Percentiles rank a stretch among this genome's conserved stretches.
Evolutionary conservation across 23 tunicate species (phyloP).

Genomic region (Clavelina lepadiformis): DNA sequence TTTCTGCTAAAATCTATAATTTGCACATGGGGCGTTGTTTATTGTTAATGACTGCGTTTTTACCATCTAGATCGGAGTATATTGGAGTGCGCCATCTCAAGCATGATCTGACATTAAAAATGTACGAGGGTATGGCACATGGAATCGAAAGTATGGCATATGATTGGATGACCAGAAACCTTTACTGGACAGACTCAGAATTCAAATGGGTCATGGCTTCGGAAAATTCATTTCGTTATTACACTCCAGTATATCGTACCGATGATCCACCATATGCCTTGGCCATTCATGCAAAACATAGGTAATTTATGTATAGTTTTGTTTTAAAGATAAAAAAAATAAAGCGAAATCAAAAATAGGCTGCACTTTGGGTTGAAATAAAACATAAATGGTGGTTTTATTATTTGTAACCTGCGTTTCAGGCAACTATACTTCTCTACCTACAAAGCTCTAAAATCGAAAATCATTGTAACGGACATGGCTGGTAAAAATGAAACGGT

Average conservation of each 20-base stretch:
- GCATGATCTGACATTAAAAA: constrained; percentile 3
- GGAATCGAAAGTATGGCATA: constrained; percentile 74
- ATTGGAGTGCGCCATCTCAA: constrained; percentile 29
- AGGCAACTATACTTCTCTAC: constrained; percentile 54
- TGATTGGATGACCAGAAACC: constrained; percentile 71
- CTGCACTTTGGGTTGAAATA: too few relatives aligned
- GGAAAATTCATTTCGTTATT: constrained; percentile 27
- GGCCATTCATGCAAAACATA: constrained; percentile 67
- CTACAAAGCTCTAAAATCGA: constrained; percentile 24
- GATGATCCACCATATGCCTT: constrained; percentile 58
- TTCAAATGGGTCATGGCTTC: constrained; percentile 90
- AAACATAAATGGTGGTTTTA: too few relatives aligned
- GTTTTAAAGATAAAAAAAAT: neutral
- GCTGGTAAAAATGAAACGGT: constrained; percentile 48
- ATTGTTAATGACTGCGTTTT: too few relatives aligned
- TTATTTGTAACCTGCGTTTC: too few relatives aligned
- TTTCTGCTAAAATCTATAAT: too few relatives aligned
- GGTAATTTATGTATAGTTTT: constrained; percentile 22
- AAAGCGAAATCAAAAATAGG: neutral
- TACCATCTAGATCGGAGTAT: too few relatives aligned
- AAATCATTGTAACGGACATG: constrained; percentile 37
- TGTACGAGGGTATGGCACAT: constrained; percentile 77
- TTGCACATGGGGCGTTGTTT: too few relatives aligned
- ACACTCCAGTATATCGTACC: constrained; percentile 50
- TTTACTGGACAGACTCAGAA: constrained; percentile 90